Base-by-base conservation (phyloP, 2,888 invertebrate genomes). In the Eupithecia exiguata region DNA sequence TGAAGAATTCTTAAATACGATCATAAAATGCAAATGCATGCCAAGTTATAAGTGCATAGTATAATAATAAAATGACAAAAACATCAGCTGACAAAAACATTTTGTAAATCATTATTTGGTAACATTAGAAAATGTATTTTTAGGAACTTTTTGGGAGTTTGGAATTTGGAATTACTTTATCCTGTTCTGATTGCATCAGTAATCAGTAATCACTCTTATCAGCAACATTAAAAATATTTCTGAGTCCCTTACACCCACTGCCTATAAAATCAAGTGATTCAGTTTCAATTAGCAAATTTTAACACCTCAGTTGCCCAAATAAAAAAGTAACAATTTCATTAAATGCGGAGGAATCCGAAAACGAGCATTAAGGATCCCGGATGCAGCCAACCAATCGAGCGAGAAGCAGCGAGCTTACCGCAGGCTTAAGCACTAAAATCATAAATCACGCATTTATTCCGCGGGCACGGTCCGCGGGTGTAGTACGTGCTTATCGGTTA, bases 391-490 rank as follows among this genome's bases (percentile, higher is more conserved):
- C 87, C 84, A 83, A 85, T 85, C 84, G n/a, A n/a, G n/a, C n/a
- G n/a, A n/a, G n/a, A n/a, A 85, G 79, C 77, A 78, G 74, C 78
- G 79, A 74, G 84, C 82, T 84, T 81, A 80, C 78, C 62, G 79
- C 78, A 68, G 82, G 83, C 80, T 83, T 85, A 82, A 87, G 85
- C 85, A 87, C 88, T 88, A 87, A 89, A 90, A 88, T 89, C 90
- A 92, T 94, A 93, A 94, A 94, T 93, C 92, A 92, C 86, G 88
- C 86, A 90, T 92, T 92, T 92, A 93, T 94, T 91, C 89, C 88
- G 88, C 83, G 86, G 82, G 89, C 91, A 89, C 93, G 89, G 87
- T 84, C 83, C 81, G 90, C 84, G 58, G 58, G 92, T 85, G 82
- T 84, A 84, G 88, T 85, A 89, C 91, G 92, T 91, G 93, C 92